These are phyloP conservation scores for Cartodere bifasciata DNA, from an alignment of 2,888 invertebrate genomes.

Conservation along the genomic window DNA sequence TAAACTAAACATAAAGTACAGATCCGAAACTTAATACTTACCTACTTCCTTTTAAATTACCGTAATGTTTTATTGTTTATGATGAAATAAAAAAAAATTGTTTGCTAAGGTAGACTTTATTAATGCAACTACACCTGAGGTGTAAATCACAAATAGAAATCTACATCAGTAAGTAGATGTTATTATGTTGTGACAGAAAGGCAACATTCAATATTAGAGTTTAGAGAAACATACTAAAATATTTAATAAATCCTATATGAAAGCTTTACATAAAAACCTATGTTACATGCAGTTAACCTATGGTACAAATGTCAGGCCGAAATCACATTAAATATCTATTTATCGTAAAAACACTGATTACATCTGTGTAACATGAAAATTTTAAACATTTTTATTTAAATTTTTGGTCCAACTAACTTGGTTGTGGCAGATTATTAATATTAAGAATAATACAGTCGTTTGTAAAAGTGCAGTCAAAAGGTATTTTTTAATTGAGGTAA, in stretches of 20 bases:
- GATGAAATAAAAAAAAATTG: too few relatives aligned
- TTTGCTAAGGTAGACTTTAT: too few relatives aligned
- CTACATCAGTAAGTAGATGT: slow-evolving; percentile 21
- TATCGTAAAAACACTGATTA: slow-evolving; percentile 18
- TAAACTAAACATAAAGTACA: too few relatives aligned
- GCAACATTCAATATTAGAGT: slow-evolving; percentile 32
- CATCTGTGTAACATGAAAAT: slow-evolving; percentile 27
- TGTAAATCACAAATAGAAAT: too few relatives aligned
- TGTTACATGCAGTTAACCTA: slow-evolving; percentile 29
- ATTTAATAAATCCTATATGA: slow-evolving; percentile 33
- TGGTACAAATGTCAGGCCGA: slow-evolving; percentile 30
- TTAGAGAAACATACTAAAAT: slow-evolving; percentile 33
- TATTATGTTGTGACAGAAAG: slow-evolving; percentile 27
- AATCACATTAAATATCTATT: slow-evolving; percentile 28
- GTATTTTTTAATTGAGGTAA: too few relatives aligned
- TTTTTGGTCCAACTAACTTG: slow-evolving; percentile 31
- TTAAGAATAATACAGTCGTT: slow-evolving; percentile 24
- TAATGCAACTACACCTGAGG: too few relatives aligned
- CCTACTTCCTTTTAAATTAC: too few relatives aligned
- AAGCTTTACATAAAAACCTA: slow-evolving; percentile 29
- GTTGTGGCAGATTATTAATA: slow-evolving; percentile 27
- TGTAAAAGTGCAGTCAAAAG: slow-evolving; percentile 26
- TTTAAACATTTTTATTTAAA: slow-evolving; percentile 13
- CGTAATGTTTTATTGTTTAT: too few relatives aligned
- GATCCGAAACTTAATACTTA: too few relatives aligned